Evolutionary conservation across 2,797 vertebrate species (phyloP).

Genomic region (Thunnus albacares): DNA sequence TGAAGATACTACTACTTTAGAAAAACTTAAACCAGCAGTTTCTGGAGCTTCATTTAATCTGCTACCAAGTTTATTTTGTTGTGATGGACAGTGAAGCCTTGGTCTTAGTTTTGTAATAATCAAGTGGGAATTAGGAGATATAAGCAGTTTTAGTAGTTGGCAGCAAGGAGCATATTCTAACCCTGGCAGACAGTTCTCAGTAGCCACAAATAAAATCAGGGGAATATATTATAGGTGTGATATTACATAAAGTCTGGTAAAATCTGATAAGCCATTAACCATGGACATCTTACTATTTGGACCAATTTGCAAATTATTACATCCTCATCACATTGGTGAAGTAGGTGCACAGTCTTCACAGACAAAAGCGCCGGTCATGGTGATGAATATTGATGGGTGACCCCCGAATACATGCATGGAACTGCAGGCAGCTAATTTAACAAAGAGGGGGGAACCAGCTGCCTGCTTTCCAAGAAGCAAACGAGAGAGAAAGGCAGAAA

Average conservation of each 20-base stretch:
- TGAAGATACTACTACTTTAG: neutral
- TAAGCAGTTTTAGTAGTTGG: neutral
- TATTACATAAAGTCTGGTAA: neutral
- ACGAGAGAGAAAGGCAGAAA: neutral
- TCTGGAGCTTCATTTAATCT: neutral
- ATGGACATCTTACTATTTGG: neutral
- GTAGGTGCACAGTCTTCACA: neutral
- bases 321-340: conserved; percentile 12
- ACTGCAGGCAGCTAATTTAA: conserved; percentile 28
- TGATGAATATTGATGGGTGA: conserved; percentile 36
- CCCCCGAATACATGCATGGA: conserved; percentile 10
- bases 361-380: neutral
- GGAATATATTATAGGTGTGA: neutral
- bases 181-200: neutral
- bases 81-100: neutral
- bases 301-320: conserved; percentile 17
- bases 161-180: neutral
- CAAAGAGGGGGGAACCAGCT: conserved; percentile 25
- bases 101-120: too few species aligned
- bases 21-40: neutral
- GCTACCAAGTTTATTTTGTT: neutral
- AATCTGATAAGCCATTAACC: neutral
- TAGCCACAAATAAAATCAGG: neutral
- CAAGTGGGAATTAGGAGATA: neutral
- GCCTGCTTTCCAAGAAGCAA: conserved; percentile 15